phyloP scores from a whole-genome alignment of 2,113 vertebrate species.

The Nothoprocta perdicaria region DNA sequence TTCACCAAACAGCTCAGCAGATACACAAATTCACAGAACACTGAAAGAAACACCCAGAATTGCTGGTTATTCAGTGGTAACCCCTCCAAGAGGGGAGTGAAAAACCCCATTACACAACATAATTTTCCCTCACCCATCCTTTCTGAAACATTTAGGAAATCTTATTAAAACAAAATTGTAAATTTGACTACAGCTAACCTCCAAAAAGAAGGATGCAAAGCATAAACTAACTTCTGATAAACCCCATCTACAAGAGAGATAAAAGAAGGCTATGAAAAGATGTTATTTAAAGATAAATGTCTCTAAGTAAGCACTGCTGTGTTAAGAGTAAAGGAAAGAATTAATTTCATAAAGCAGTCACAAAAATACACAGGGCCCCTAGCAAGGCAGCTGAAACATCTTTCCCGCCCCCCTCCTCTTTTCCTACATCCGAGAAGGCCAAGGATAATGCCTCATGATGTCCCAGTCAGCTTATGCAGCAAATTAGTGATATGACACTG shows the following conservation, averaged over 20 bases:
- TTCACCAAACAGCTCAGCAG: background rate
- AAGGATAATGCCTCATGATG: background rate
- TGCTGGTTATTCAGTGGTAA: background rate
- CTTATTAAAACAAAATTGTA: background rate
- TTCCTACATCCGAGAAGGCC: background rate
- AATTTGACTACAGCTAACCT: background rate
- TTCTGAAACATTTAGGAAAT: background rate
- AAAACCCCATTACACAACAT: background rate
- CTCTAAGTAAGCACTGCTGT: background rate
- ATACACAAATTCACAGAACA: background rate
- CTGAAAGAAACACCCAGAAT: background rate
- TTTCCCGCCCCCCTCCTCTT: background rate
- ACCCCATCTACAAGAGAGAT: fast-evolving
- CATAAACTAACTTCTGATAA: background rate
- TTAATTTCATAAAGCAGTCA: background rate
- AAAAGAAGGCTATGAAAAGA: background rate
- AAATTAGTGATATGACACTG: fast-evolving
- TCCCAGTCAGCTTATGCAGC: background rate
- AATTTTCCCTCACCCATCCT: background rate
- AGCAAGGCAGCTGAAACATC: background rate
- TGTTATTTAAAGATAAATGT: background rate
- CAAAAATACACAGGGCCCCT: background rate
- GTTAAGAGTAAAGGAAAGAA: background rate
- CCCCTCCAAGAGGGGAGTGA: background rate
- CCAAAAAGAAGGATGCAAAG: background rate